Percentiles rank a stretch among this genome's conserved stretches.
These are phyloP conservation scores for Pseudomugil tenellus DNA, from an alignment of 2,797 vertebrate species.

Conservation along the genomic window DNA sequence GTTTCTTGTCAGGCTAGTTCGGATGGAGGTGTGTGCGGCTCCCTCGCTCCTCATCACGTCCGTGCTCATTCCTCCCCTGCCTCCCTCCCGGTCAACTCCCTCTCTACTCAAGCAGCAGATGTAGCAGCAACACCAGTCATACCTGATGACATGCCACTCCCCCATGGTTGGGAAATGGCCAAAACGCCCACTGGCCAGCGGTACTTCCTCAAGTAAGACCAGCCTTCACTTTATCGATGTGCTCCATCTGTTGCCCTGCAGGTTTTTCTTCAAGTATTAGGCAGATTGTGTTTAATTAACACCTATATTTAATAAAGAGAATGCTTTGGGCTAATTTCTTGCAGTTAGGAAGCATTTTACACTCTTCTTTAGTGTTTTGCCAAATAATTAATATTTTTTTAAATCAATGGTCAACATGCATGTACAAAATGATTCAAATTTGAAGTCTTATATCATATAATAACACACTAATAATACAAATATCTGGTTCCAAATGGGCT, in stretches of 20 bases:
- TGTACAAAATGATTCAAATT: neutral
- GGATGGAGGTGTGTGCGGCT: constrained; percentile 89
- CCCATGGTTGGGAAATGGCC: constrained; percentile 96
- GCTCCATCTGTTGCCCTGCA: constrained; percentile 27
- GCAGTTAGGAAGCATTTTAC: neutral
- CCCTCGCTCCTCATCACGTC: constrained; percentile 90
- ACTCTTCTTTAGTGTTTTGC: neutral
- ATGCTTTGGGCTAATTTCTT: neutral
- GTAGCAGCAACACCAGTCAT: constrained; percentile 84
- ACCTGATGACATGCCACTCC: constrained; percentile 92
- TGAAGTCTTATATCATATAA: neutral
- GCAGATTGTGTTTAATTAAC: neutral
- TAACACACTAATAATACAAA: neutral
- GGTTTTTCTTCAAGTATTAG: constrained; percentile 25
- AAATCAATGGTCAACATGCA: neutral
- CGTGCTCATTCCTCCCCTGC: constrained; percentile 94
- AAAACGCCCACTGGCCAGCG: constrained; percentile 94
- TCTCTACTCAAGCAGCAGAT: constrained; percentile 86
- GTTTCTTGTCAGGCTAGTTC: constrained; percentile 89
- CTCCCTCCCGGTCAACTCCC: constrained; percentile 90
- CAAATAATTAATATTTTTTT: neutral
- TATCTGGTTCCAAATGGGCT: neutral
- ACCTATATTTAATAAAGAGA: neutral
- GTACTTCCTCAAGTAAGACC: constrained; percentile 94
- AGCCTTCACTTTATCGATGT: constrained; percentile 4